Evolutionary conservation across 2,797 vertebrate species (phyloP).

Genomic region (Rhincodon typus): DNA sequence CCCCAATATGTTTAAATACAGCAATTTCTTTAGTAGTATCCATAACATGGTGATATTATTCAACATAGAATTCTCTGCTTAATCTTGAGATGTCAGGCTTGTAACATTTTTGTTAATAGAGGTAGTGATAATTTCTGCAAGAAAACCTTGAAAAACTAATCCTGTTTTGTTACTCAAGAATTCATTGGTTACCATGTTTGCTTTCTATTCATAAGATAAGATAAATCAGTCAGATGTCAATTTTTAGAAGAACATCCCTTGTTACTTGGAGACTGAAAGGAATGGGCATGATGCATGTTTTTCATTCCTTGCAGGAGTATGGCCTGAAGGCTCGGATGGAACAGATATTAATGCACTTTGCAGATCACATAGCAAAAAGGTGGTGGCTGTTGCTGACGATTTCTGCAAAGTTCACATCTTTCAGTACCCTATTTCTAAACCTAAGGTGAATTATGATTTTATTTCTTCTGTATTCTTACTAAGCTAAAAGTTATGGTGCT

Average conservation of each 20-base stretch:
- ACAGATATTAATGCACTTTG: constrained; percentile 96
- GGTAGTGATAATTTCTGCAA: not conserved
- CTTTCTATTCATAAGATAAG: not conserved
- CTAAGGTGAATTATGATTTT: constrained; percentile 67
- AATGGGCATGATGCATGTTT: not conserved
- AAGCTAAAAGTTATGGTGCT: not conserved
- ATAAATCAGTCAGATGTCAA: not conserved
- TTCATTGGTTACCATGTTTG: not conserved
- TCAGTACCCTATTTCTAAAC: constrained; percentile 86
- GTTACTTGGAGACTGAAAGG: not conserved
- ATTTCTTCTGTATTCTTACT: not conserved
- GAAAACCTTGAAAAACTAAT: not conserved
- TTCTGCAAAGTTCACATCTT: constrained; percentile 98
- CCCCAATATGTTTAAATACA: not conserved
- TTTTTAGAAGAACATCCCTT: too few species aligned
- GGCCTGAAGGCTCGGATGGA: constrained; percentile 95
- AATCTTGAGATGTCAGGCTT: not conserved
- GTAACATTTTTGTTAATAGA: not conserved
- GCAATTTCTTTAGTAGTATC: not conserved
- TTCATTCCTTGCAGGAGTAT: constrained; percentile 69
- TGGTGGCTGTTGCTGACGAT: constrained; percentile 91
- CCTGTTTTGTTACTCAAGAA: not conserved
- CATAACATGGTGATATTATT: not conserved
- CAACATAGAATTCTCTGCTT: not conserved
- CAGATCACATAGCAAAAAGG: constrained; percentile 82